Evolutionary conservation across 2,113 vertebrate species (phyloP).

Genomic region (Cyphomyrus plagiostoma): DNA sequence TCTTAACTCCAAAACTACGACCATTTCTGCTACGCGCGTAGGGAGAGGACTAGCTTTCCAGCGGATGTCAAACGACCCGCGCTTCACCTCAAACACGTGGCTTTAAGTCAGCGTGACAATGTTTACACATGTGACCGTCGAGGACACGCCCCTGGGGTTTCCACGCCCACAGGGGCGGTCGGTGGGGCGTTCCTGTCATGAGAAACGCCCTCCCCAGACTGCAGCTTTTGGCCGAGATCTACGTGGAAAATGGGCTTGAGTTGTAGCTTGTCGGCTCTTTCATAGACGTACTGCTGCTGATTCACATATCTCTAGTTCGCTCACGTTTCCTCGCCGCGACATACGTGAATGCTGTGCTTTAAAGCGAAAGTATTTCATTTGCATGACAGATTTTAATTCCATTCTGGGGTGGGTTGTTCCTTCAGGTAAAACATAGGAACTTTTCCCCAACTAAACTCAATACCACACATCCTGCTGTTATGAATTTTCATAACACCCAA

Average conservation of each 20-base stretch:
- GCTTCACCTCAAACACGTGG: constrained; percentile 32
- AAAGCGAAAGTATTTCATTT: neutral
- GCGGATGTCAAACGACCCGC: constrained; percentile 31
- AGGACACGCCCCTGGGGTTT: neutral
- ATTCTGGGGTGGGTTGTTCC: neutral
- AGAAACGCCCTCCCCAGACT: neutral
- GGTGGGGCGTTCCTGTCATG: neutral
- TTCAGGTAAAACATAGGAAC: neutral
- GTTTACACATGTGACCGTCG: constrained; percentile 37
- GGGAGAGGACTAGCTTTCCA: neutral
- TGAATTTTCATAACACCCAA: neutral
- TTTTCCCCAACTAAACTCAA: neutral
- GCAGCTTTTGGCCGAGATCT: neutral
- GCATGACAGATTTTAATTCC: neutral
- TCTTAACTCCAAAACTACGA: neutral
- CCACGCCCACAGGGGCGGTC: neutral
- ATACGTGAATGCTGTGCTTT: neutral
- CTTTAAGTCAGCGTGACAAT: constrained; percentile 23
- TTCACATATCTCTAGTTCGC: neutral
- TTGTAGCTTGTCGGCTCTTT: neutral
- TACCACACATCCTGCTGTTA: neutral
- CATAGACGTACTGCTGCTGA: neutral
- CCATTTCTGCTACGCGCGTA: neutral
- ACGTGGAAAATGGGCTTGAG: neutral
- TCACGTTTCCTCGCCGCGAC: neutral